Conservation (phyloP, 1,140 invertebrate genomes). For the Pollicipes pollicipes region DNA sequence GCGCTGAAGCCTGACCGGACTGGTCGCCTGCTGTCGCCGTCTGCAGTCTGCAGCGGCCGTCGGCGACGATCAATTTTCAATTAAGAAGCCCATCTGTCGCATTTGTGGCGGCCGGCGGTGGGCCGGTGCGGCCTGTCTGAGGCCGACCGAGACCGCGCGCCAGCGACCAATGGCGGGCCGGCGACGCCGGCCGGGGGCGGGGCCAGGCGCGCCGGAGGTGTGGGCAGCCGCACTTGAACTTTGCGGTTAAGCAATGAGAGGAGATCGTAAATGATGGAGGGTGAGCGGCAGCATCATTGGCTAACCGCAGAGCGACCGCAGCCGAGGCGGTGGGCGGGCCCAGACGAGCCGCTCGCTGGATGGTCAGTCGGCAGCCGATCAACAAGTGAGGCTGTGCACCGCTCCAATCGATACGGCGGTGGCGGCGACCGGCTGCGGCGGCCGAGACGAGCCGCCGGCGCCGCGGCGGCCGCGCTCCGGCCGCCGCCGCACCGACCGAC, state of each 20-base stretch:
- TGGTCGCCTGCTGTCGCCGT: background rate
- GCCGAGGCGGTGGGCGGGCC: no score
- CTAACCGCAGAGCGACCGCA: constrained; percentile 1
- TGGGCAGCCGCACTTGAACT: background rate
- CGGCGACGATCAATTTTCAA: background rate
- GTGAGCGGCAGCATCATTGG: background rate
- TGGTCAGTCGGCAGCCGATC: background rate
- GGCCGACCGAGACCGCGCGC: background rate
- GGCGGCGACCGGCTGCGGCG: no score
- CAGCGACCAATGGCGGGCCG: background rate
- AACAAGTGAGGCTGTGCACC: background rate
- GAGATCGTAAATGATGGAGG: constrained; percentile 1
- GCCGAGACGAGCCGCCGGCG: no score
- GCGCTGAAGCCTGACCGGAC: no score
- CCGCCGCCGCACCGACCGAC: no score
- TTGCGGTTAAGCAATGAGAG: constrained; percentile 1
- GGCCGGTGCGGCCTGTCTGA: background rate
- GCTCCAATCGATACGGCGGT: background rate
- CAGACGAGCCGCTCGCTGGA: background rate
- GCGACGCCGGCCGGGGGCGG: no score
- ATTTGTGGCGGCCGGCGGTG: background rate
- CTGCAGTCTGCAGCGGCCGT: background rate
- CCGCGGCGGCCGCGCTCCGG: no score
- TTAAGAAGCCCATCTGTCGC: background rate
- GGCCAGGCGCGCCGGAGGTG: background rate